Percentiles rank a stretch among this genome's conserved stretches.
phyloP scores from a whole-genome alignment of 2,113 vertebrate species.

The Mustela nigripes region DNA sequence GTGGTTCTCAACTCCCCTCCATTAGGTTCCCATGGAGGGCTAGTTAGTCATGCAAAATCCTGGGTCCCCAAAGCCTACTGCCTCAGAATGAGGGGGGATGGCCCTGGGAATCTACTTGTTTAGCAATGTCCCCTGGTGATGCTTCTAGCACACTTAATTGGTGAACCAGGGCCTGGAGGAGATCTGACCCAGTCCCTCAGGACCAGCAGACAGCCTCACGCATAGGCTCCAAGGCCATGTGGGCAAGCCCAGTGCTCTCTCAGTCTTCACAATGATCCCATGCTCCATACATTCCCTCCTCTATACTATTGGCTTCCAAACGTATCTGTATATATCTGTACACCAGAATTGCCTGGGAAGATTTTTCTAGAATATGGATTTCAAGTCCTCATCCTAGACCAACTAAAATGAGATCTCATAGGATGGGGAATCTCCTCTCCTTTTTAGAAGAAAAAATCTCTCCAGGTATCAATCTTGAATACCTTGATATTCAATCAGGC shows the following conservation, averaged over 20 bases:
- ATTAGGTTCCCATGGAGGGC: not conserved
- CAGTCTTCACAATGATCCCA: fast-evolving
- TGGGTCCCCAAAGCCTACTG: not conserved
- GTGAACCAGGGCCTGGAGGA: not conserved
- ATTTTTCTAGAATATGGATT: not conserved
- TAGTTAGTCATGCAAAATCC: not conserved
- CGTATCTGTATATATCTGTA: too few species aligned
- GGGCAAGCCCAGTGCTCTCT: not conserved
- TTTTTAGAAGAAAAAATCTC: not conserved
- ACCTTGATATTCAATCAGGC: not conserved
- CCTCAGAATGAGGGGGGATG: not conserved
- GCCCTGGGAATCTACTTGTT: not conserved
- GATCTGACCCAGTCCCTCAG: not conserved
- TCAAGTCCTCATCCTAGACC: not conserved
- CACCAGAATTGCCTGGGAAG: not conserved
- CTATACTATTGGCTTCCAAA: not conserved
- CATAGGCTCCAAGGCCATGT: not conserved
- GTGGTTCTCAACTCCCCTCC: not conserved
- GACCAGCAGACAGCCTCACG: not conserved
- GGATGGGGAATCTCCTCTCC: not conserved
- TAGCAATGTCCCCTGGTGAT: not conserved
- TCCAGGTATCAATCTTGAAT: too few species aligned
- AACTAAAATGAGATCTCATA: slow-evolving; percentile 6
- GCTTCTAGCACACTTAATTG: not conserved
- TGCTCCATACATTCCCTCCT: not conserved